Evolutionary conservation across 2,888 invertebrate genomes (phyloP).

Genomic region (Conchocele bisecta): DNA sequence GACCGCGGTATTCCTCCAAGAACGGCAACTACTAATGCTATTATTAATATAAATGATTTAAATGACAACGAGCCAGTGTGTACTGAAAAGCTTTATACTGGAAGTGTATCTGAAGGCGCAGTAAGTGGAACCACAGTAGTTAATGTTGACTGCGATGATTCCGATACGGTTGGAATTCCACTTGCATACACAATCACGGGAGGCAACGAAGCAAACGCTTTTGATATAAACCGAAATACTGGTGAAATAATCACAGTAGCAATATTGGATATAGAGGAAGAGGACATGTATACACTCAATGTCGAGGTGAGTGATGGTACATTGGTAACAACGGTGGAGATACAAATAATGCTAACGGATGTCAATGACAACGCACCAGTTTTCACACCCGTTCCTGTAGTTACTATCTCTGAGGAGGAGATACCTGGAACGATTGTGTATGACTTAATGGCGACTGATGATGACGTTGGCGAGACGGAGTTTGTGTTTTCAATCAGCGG

Average conservation of each 20-base stretch:
- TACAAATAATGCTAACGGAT: slow-evolving; percentile 56
- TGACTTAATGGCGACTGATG: slow-evolving; percentile 63
- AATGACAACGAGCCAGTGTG: slow-evolving; percentile 85
- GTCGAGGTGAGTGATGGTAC: no score
- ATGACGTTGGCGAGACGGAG: slow-evolving; percentile 61
- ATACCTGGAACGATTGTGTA: slow-evolving; percentile 41
- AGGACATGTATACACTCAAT: no score
- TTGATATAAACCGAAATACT: slow-evolving; percentile 47
- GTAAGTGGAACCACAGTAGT: slow-evolving; percentile 46
- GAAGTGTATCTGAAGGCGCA: slow-evolving; percentile 63
- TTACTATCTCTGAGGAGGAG: slow-evolving; percentile 56
- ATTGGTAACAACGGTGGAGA: slow-evolving; percentile 7
- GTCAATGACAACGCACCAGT: slow-evolving; percentile 68
- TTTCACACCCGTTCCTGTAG: slow-evolving; percentile 43
- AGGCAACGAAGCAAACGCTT: slow-evolving; percentile 52
- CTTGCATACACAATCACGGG: slow-evolving; percentile 53
- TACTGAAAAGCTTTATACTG: slow-evolving; percentile 39
- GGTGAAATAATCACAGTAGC: slow-evolving; percentile 55
- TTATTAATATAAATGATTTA: slow-evolving; percentile 93
- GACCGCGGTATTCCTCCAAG: slow-evolving; percentile 58
- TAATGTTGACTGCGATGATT: slow-evolving; percentile 62
- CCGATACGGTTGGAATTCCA: slow-evolving; percentile 57
- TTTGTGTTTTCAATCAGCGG: slow-evolving; percentile 62
- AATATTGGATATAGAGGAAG: slow-evolving; percentile 64
- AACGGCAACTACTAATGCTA: slow-evolving; percentile 90